Base-by-base conservation (phyloP, 2,888 invertebrate species). In the Tetragonula carbonaria region DNA sequence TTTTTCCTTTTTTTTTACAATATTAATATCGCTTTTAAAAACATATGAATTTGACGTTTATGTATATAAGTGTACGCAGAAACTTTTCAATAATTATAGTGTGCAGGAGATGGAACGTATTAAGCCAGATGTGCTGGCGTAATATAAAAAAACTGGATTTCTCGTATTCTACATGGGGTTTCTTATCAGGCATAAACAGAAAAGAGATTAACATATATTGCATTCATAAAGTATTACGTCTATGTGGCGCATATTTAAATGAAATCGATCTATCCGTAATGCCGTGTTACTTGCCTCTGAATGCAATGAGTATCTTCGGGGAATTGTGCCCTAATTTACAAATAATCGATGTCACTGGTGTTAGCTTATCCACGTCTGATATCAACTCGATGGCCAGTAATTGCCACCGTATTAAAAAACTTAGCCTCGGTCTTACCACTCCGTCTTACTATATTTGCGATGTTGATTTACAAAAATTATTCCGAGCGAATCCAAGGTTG, bases 261-360 rank as follows among this genome's bases (percentile, higher is more conserved):
- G 94, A 95, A 2, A 94, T 96, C 84, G 95, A 96, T 91, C 95
- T 96, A 80, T 95, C 96, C 90, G 94, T 95, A 88, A 93, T 94
- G 90, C 95, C 95, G 91, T 95, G 95, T 59, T 93, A 95, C 71
- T 95, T 96, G 86, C 95, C 95, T 90, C 95, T 95, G 91, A 95
- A 96, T 90, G 95, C 96, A 33, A 94, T 96, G 57, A 95, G 95
- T 87, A 95, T 95, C n/a, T 93, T 96, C 80, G 95, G 95, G 89
- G 96, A 95, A 94, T 95, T 95, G 91, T 96, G 96, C 87, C 96
- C 96, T 14, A 95, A 95, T 91, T 94, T 96, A 2, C 95, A 95
- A 84, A 95, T 94, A 82, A 93, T 96, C 62, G 95, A 96, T 93
- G 95, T 95, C 63, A 89, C 91, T 4, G 95, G 95, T 38, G 95